Evolutionary conservation across 1,140 invertebrate genomes (phyloP), one percentile per base, ranked within the genome.

Genomic region (Lasioglossum baleicum): DNA sequence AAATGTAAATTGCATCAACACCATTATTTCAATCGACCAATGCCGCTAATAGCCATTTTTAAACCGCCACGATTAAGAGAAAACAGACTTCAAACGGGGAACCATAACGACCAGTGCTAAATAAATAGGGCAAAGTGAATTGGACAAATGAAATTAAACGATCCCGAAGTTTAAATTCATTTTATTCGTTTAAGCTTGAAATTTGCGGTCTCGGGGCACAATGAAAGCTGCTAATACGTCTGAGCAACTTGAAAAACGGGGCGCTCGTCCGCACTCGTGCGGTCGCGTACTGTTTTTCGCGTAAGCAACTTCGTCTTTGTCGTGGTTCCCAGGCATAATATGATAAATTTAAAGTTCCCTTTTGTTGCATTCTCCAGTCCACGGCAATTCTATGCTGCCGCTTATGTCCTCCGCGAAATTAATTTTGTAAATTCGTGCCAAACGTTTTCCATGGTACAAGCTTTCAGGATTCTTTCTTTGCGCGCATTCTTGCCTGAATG

Each of bases 341-440:
- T 48, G 65, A 66, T 48, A 66, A 66, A 66, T 66, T 22, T 40
- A 48, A 48, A n/a, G 10, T 22, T 44, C 20, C n/a, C n/a, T 48
- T 66, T 66, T 44, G 42, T 66, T 48, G 65, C 65, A 48, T 66
- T 48, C 42, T 22, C 20, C 40, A 2, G 20, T 4, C 35, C 40
- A 5, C 40, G 42, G 42, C 10, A 13, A 48, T 44, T 40, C 35
- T 66, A 10, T 26, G 7, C 20, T 5, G 4, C 65, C 20, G 35
- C 65, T 40, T 66, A 48, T n/a, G 42, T 66, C 40, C 2, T n/a
- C 40, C n/a, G 10, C n/a, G 42, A 48, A 66, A 66, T 66, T 66
- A 44, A 66, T 66, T 66, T 66, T 40, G 65, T 42, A 66, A 48
- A 66, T 48, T 22, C 42, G 20, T 22, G 65, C n/a, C n/a, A 66